A percentile compares a stretch with the other conserved stretches of the same genome.
phyloP scores from a whole-genome alignment of 2,113 vertebrate species.

The Gorsachius goisagi region DNA sequence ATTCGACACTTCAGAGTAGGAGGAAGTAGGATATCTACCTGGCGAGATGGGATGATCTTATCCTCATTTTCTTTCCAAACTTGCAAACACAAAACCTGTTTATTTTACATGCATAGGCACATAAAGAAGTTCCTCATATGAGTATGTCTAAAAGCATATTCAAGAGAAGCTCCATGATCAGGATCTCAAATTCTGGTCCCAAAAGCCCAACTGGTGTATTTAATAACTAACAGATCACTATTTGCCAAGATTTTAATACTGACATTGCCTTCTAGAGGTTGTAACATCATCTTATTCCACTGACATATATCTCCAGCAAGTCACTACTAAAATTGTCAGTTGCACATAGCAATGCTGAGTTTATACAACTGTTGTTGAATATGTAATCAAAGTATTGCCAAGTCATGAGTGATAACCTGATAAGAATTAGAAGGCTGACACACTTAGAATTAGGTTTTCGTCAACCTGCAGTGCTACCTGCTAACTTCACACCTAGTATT shows the following conservation, averaged over 20 bases:
- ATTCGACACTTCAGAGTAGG: background rate
- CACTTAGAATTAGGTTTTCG: background rate
- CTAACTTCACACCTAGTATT: background rate
- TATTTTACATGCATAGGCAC: accelerated
- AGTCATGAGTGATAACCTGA: background rate
- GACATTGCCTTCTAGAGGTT: background rate
- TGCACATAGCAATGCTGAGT: background rate
- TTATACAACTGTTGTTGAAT: background rate
- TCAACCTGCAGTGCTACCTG: background rate
- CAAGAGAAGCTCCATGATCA: background rate
- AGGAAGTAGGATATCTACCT: background rate
- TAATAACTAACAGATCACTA: background rate
- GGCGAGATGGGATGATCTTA: background rate
- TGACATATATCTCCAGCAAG: background rate
- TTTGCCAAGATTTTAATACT: background rate
- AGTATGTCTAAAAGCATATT: background rate
- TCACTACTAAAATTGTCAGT: background rate
- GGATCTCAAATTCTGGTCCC: background rate
- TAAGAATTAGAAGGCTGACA: background rate
- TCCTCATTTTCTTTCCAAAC: background rate
- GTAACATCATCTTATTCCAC: background rate
- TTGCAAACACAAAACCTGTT: background rate
- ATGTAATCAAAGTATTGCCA: background rate
- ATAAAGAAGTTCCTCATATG: background rate
- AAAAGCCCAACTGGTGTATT: background rate